These are phyloP conservation scores for Semicossyphus pulcher DNA, from an alignment of 2,113 vertebrate genomes.

Conservation along the genomic window DNA sequence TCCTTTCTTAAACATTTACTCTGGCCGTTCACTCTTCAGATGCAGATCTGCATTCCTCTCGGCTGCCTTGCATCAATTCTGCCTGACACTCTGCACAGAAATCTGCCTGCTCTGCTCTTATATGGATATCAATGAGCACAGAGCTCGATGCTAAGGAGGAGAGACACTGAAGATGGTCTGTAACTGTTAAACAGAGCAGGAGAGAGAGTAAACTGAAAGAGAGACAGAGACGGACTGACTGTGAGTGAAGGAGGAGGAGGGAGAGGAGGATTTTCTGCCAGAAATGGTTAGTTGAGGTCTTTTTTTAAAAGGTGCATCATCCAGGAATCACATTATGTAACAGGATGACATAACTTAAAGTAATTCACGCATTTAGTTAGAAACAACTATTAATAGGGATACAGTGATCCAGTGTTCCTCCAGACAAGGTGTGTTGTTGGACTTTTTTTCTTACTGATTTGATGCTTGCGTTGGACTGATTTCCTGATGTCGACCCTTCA, in stretches of 20 bases:
- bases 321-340: constrained; percentile 13
- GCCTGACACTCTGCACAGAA: constrained; percentile 43
- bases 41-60: constrained; percentile 53
- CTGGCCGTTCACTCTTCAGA: constrained; percentile 28
- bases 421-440: background rate
- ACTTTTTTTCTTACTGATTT: background rate
- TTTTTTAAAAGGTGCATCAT: background rate
- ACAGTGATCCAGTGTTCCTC: background rate
- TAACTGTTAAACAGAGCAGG: background rate
- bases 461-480: too few relatives aligned
- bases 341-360: background rate
- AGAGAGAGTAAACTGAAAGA: background rate
- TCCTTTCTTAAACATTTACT: constrained; percentile 66
- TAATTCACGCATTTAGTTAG: background rate
- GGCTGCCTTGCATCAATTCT: constrained; percentile 61
- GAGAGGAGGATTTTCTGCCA: constrained; percentile 9
- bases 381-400: too few relatives aligned
- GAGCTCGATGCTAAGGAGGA: constrained; percentile 13
- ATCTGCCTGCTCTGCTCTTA: constrained; percentile 70
- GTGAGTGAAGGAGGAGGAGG: constrained; percentile 2
- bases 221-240: background rate
- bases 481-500: too few relatives aligned
- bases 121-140: constrained; percentile 68
- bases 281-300: constrained; percentile 25
- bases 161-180: constrained; percentile 24